Evolutionary conservation across 1,140 invertebrate genomes (phyloP), one percentile per base, ranked within the genome.

Genomic region (Branchinecta lindahli): DNA sequence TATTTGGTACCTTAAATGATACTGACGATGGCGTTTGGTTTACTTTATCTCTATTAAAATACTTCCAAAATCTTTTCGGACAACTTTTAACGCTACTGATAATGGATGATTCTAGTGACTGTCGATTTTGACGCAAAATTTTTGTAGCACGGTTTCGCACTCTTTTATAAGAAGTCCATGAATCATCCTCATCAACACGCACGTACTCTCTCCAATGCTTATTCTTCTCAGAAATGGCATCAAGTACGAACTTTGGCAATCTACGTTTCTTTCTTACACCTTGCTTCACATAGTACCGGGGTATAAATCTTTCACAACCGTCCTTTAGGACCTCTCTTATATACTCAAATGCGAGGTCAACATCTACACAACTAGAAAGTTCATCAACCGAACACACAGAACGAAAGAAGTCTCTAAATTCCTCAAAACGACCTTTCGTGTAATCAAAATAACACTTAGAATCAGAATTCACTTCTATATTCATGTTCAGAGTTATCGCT

Each of bases 41-140:
- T 9, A 52, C n/a, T 52, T 52, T 9, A n/a, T 52, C n/a, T n/a
- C 9, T 52, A 9, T 52, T 52, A 9, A 52, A 9, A 52, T 52
- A 52, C 47, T 52, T 52, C 47, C 47, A 52, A 52, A 52, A 52
- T 52, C 47, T 52, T 52, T n/a, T 52, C n/a, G 9, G 47, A n/a
- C 47, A 52, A 52, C 47, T 52, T 52, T 52, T 9, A n/a, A 52
- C 47, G 9, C 9, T 9, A 9, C 9, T n/a, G n/a, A 52, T 52
- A n/a, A n/a, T 9, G n/a, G 9, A 9, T n/a, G 47, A 52, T n/a
- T 52, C 47, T 9, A 52, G 9, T n/a, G 9, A 9, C n/a, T 52
- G 47, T 9, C 47, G 47, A 52, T 52, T 9, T 52, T 52, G 47
- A 52, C 47, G 47, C 9, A 52, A n/a, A n/a, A 52, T 9, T n/a